These are phyloP conservation scores for Herpetotheres cachinnans DNA, from an alignment of 2,113 vertebrate genomes.

Conservation along the genomic window DNA sequence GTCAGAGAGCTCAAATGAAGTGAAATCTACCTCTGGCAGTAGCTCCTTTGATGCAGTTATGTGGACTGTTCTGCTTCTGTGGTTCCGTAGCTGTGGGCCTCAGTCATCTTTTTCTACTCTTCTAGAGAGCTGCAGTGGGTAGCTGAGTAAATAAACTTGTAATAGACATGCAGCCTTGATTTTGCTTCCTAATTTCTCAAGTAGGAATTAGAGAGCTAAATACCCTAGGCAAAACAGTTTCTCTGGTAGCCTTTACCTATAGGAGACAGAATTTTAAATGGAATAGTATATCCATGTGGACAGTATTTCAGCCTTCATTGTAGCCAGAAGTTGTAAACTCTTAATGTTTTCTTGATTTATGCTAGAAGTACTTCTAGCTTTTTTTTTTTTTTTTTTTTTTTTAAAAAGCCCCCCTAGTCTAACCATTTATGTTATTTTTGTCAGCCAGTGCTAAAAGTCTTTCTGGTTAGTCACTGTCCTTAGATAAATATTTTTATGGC, in stretches of 20 bases:
- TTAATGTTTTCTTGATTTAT: not conserved
- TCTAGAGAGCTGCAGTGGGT: not conserved
- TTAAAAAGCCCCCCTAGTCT: not conserved
- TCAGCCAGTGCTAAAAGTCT: not conserved
- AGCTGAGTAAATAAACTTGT: constrained; percentile 13
- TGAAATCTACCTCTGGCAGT: not conserved
- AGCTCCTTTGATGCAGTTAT: not conserved
- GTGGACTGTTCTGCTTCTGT: not conserved
- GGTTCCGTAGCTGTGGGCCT: not conserved
- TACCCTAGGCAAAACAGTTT: not conserved
- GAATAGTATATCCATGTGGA: not conserved
- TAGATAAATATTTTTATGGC: not conserved
- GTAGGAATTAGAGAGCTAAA: constrained; percentile 4
- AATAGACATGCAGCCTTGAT: not conserved
- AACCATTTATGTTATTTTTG: not conserved
- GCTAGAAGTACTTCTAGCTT: not conserved
- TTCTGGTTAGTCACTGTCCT: not conserved
- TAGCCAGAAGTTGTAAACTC: not conserved
- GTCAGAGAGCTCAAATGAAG: not conserved
- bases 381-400: not conserved
- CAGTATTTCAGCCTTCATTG: not conserved
- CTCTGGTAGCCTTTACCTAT: not conserved
- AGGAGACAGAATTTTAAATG: constrained; percentile 10
- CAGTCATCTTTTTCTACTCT: not conserved
- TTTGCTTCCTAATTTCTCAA: constrained; percentile 26